These are phyloP conservation scores for Mormyrus proboscirostris DNA, from an alignment of 2,797 vertebrate species.

Conservation along the genomic window DNA sequence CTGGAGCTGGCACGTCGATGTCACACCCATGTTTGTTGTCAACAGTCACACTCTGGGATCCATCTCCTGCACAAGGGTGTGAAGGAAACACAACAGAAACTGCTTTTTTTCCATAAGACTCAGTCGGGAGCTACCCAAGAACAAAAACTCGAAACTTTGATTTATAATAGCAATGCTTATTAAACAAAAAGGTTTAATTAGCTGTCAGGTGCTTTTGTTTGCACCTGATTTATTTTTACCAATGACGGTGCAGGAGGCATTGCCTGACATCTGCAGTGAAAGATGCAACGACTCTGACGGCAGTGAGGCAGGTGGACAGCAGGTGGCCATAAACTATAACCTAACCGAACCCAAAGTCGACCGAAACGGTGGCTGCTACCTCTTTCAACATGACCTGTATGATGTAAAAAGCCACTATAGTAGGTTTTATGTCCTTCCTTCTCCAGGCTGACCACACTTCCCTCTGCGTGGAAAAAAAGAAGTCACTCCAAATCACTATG, in stretches of 20 bases:
- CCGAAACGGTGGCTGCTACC: neutral
- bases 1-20: neutral
- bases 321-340: neutral
- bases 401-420: neutral
- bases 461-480: neutral
- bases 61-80: neutral
- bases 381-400: neutral
- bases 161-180: neutral
- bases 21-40: neutral
- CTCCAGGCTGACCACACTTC: neutral
- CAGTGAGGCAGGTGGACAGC: neutral
- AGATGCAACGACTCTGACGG: neutral
- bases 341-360: neutral
- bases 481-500: neutral
- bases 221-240: neutral
- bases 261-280: neutral
- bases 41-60: neutral
- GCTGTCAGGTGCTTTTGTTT: constrained; percentile 1
- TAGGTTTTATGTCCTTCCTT: too few species aligned
- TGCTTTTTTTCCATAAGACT: neutral
- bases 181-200: neutral
- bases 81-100: neutral
- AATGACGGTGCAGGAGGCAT: neutral
- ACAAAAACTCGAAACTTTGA: neutral
- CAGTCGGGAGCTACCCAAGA: neutral